Evolutionary conservation across 2,113 vertebrate species (phyloP), one percentile per base, ranked within the genome.

Genomic region (Eurypyga helias): DNA sequence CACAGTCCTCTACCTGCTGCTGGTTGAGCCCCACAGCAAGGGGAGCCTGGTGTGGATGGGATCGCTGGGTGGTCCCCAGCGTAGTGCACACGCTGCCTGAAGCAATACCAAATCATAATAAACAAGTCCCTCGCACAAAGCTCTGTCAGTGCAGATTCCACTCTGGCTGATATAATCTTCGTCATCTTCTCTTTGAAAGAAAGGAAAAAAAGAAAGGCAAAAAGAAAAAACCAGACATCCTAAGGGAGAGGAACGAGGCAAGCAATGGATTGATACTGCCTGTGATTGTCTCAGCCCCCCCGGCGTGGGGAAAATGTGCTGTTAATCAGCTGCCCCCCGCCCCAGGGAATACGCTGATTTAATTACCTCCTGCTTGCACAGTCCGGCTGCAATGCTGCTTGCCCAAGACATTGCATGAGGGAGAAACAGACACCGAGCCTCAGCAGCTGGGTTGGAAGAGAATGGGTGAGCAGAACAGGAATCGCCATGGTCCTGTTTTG

Each of bases 61-160:
- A 96, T 77, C 4, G 11, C 93, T 97, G 97, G 97, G 97, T 98
- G 97, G 97, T 98, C 97, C 69, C 61, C 88, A 73, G 89, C 4
- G 1, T 38, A 94, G 78, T 8, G 3, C 57, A 60, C 71, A 71
- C 11, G 4, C 87, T 90, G 96, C 96, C 94, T 31, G 1, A 45
- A 96, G 97, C 89, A 62, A 91, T 77, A 91, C 54, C 69, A 88
- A 97, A 96, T 66, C 90, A 97, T 91, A 98, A 98, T 96, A 97
- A 97, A 97, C 95, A 96, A 91, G 71, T 86, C 82, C 83, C 61
- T 83, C 3, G 0, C 64, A 95, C 86, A 97, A 97, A 89, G 83
- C 91, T 81, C 90, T 73, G 90, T 96, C 96, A 96, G 93, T 93
- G 92, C 90, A 86, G 62, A 90, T 94, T 97, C 90, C 86, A 95